A percentile compares a stretch with the other conserved stretches of the same genome.
Evolutionary conservation across 2,113 vertebrate species (phyloP).

Genomic region (Pterocles burchelli): DNA sequence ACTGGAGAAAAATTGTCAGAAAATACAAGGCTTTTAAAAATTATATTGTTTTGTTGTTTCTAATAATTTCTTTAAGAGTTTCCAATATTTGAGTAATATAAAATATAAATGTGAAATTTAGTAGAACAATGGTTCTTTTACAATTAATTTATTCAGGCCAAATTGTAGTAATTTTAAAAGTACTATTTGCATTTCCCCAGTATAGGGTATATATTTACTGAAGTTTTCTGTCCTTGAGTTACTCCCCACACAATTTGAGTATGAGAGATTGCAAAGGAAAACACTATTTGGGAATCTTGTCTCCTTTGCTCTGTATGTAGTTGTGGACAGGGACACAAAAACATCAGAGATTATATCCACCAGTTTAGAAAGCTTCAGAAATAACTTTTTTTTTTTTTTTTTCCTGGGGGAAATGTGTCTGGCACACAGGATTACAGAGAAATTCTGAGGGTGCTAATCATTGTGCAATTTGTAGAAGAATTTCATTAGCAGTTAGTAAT

Average conservation of each 20-base stretch:
- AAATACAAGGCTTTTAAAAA: neutral
- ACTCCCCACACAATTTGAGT: neutral
- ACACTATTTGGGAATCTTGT: neutral
- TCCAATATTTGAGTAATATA: neutral
- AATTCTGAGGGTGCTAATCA: neutral
- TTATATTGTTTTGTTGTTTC: neutral
- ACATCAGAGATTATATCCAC: neutral
- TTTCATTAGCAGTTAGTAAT: neutral
- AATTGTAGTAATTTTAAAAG: neutral
- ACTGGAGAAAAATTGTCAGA: neutral
- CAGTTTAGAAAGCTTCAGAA: neutral
- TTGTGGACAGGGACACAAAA: neutral
- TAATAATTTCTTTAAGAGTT: neutral
- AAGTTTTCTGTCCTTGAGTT: neutral
- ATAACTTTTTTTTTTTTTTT: neutral
- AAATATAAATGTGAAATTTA: neutral
- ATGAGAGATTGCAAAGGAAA: neutral
- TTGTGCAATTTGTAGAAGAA: neutral
- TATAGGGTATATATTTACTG: neutral
- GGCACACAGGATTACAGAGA: accelerated
- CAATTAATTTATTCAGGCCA: neutral
- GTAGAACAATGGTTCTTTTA: neutral
- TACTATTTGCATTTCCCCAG: neutral
- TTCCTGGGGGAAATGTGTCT: neutral
- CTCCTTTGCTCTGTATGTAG: neutral